Evolutionary conservation across 2,888 invertebrate species (phyloP).

Genomic region (Limnephilus marmoratus): DNA sequence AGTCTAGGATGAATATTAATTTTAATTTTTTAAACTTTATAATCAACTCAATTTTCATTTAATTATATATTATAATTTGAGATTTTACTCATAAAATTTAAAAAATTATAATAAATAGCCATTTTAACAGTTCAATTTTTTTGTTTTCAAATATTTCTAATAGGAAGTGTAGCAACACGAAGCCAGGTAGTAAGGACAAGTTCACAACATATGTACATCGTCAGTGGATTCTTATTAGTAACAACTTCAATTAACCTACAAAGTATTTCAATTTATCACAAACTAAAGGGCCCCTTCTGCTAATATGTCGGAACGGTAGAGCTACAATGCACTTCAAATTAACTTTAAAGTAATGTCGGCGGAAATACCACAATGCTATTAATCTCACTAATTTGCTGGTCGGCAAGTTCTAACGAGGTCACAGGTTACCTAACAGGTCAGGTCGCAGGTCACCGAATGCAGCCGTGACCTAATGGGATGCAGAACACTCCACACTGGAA

Average conservation of each 20-base stretch:
- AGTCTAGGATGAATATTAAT: too few relatives aligned
- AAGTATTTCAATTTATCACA: not conserved
- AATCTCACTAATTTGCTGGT: not conserved
- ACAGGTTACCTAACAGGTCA: not conserved
- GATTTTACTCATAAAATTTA: too few relatives aligned
- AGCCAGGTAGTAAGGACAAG: too few relatives aligned
- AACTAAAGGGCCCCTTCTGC: not conserved
- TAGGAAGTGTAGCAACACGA: too few relatives aligned
- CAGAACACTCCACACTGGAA: not conserved
- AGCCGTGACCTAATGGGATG: not conserved
- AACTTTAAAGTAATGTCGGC: not conserved
- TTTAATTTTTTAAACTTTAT: too few relatives aligned
- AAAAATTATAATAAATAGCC: too few relatives aligned
- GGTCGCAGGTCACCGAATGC: not conserved
- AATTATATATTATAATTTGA: too few relatives aligned
- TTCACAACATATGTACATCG: too few relatives aligned
- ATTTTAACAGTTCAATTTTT: too few relatives aligned
- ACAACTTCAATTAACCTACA: not conserved
- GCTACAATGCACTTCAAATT: not conserved
- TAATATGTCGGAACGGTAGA: not conserved
- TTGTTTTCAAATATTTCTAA: too few relatives aligned
- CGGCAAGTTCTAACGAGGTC: not conserved
- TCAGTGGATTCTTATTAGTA: not conserved
- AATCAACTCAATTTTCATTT: too few relatives aligned
- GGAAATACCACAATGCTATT: not conserved